Conservation (phyloP, 92 coral and sea anemone species). For the Porites rus region DNA sequence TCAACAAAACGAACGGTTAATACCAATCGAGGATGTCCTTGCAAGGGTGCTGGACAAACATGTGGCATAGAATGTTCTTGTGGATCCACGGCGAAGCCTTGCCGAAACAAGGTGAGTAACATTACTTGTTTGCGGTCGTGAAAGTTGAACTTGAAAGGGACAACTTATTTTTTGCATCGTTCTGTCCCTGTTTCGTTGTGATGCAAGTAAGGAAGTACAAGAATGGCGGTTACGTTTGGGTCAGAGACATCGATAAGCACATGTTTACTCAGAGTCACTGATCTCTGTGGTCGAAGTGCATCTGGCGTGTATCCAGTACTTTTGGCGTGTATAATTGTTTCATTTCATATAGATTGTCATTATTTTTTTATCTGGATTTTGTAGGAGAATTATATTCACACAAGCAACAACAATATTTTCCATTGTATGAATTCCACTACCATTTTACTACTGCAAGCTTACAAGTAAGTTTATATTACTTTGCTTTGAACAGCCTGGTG, state of each 20-base stretch:
- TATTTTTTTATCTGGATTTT: background rate
- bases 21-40: conserved; percentile 4
- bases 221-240: conserved; percentile 27
- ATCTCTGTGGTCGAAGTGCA: conserved; percentile 14
- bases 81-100: conserved; percentile 15
- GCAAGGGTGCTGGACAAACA: background rate
- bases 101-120: conserved; percentile 29
- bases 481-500: background rate
- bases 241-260: conserved; percentile 28
- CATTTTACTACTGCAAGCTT: too few relatives aligned
- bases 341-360: too few relatives aligned
- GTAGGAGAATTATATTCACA: background rate
- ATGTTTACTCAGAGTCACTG: conserved; percentile 18
- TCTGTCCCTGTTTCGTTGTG: conserved; percentile 17
- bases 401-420: conserved; percentile 21
- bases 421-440: background rate
- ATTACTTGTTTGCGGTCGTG: too few relatives aligned
- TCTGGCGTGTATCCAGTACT: conserved; percentile 27
- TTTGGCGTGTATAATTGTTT: background rate
- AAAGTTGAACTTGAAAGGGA: too few relatives aligned
- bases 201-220: conserved; percentile 13
- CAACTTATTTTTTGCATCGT: too few relatives aligned
- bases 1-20: background rate
- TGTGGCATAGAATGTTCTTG: background rate
- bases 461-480: background rate